Evolutionary conservation across 2,113 vertebrate genomes (phyloP), one percentile per base, ranked within the genome.

Genomic region (Coryphaenoides rupestris): DNA sequence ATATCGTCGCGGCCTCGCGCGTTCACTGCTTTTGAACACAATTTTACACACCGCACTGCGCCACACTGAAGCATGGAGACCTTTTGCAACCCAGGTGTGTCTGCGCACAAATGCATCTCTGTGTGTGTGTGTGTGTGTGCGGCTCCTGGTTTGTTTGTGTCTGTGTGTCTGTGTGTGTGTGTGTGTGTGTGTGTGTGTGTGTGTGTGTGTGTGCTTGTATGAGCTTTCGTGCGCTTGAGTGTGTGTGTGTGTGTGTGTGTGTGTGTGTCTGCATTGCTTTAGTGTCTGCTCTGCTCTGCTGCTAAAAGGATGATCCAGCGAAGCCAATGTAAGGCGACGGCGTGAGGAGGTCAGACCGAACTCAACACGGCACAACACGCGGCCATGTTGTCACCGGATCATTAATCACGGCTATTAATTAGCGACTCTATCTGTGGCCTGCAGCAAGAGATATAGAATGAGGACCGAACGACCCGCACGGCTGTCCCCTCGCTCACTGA

Each of bases 371-470:
- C 69, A 46, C n/a, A 71, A 16, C 21, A 68, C 68, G 60, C 58
- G 55, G 58, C 47, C 49, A 45, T 69, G 65, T 79, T 69, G 78
- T 78, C 66, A 77, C 50, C 40, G 68, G 63, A 72, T 70, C 47
- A 59, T 84, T 88, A 58, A 87, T 88, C 79, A 84, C 65, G 67
- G 77, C 60, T 82, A 82, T 88, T 90, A 89, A 89, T 90, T 87
- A 83, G 70, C 67, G 23, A 10, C 67, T 63, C 79, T 85, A 86
- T 90, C 86, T 88, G 45, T 72, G 73, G 71, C 80, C 81, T 78
- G 66, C 88, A 90, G 88, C 72, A 85, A 80, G 59, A 81, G 81
- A 86, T 78, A 86, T 74, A 60, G 81, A 76, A 82, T 83, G 82
- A 78, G 84, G 84, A 86, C 85, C 77, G 84, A 88, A 83, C 83